Conservation (phyloP, 2,797 vertebrate genomes). For the Oophaga sylvatica region DNA sequence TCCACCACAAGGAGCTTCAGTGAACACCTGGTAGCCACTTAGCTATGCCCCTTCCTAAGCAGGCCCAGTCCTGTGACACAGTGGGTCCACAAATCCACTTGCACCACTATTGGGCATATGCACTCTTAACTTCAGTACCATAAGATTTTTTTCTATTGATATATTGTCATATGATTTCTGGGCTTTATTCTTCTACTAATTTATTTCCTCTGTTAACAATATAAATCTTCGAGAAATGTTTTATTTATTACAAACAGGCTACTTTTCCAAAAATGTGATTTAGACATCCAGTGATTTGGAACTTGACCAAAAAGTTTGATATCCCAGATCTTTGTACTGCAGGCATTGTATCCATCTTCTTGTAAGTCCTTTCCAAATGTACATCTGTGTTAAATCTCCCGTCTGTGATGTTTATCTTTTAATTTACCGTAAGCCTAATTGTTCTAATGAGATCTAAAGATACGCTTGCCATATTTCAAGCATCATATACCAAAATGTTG, state of each 20-base stretch:
- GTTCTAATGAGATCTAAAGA: not conserved
- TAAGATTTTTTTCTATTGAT: not conserved
- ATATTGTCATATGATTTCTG: not conserved
- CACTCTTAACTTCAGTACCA: not conserved
- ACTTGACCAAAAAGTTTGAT: not conserved
- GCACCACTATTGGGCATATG: too few relatives aligned
- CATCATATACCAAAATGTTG: conserved; percentile 7
- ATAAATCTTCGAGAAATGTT: not conserved
- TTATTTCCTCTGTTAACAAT: too few relatives aligned
- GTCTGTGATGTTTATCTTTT: conserved; percentile 4
- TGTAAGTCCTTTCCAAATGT: not conserved
- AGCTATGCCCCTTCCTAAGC: too few relatives aligned
- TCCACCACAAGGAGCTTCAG: too few relatives aligned
- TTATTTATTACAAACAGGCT: not conserved
- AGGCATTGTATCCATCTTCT: not conserved
- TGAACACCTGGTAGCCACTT: too few relatives aligned
- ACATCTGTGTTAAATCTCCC: conserved; percentile 19
- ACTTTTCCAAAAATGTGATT: not conserved
- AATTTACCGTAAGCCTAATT: not conserved
- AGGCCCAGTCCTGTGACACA: too few relatives aligned
- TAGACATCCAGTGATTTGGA: not conserved
- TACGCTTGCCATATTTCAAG: not conserved
- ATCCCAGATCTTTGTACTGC: not conserved
- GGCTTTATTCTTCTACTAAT: not conserved
- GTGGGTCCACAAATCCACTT: too few relatives aligned